These are phyloP conservation scores for Meandrusa payeni DNA, from an alignment of 2,888 invertebrate species.

Conservation along the genomic window DNA sequence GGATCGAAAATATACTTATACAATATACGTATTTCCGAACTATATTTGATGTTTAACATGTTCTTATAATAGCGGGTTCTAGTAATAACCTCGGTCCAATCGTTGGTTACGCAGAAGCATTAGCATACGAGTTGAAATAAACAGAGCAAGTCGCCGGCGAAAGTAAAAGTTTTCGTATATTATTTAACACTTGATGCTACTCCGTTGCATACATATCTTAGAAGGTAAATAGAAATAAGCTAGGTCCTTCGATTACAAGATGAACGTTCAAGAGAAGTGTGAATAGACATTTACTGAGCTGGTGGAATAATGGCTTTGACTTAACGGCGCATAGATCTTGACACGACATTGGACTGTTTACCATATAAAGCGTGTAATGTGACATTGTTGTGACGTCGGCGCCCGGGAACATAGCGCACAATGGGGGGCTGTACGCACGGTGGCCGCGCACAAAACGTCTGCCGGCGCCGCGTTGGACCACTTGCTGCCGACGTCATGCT, in stretches of 20 bases:
- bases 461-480: conserved; percentile 11
- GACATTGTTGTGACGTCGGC: conserved; percentile 2
- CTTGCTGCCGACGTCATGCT: conserved; percentile 8
- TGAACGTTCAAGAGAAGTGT: no score
- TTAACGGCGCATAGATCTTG: conserved; percentile 6
- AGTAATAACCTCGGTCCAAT: no score
- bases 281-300: no score
- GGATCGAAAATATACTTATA: no score
- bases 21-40: no score
- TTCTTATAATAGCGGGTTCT: no score
- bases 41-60: no score
- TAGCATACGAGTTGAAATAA: not conserved
- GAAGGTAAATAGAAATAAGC: no score
- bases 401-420: not conserved
- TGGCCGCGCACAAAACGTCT: conserved; percentile 7
- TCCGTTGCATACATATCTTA: no score
- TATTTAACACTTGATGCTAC: no score
- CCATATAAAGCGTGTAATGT: not conserved
- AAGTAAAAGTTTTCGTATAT: not conserved
- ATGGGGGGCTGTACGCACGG: not conserved
- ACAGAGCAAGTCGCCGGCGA: not conserved
- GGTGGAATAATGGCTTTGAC: no score
- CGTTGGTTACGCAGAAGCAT: not conserved
- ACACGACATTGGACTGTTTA: not conserved
- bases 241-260: no score